phyloP scores from a whole-genome alignment of 2,888 invertebrate genomes.

The Megamerina dolium region DNA sequence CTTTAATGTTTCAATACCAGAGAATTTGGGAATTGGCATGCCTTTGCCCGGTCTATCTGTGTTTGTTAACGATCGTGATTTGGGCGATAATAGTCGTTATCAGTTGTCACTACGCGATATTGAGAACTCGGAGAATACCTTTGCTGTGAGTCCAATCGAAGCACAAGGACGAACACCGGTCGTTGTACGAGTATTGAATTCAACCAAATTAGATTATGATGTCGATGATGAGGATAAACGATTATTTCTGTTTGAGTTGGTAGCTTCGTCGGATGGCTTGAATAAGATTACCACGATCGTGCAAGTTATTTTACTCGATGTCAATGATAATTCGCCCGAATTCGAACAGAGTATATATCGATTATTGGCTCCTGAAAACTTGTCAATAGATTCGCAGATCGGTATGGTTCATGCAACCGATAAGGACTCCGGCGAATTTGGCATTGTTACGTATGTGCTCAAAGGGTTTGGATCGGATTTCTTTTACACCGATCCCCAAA shows the following conservation, averaged over 20 bases:
- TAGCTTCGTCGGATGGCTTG: slow-evolving; percentile 54
- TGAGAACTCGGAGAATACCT: slow-evolving; percentile 55
- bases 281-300: slow-evolving; percentile 59
- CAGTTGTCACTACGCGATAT: slow-evolving; percentile 58
- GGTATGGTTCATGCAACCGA: slow-evolving; percentile 65
- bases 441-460: slow-evolving; percentile 65
- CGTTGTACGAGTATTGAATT: slow-evolving; percentile 63
- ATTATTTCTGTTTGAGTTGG: slow-evolving; percentile 62
- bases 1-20: slow-evolving; percentile 66
- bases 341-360: slow-evolving; percentile 61
- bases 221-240: slow-evolving; percentile 56
- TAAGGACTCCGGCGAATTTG: slow-evolving; percentile 66
- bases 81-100: slow-evolving; percentile 69
- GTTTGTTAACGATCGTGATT: slow-evolving; percentile 66
- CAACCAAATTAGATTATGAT: slow-evolving; percentile 65
- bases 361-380: slow-evolving; percentile 62
- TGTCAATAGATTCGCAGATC: slow-evolving; percentile 57
- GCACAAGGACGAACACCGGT: slow-evolving; percentile 70
- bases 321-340: slow-evolving; percentile 72
- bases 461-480: slow-evolving; percentile 75
- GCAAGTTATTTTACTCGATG: slow-evolving; percentile 63
- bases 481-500: slow-evolving; percentile 62
- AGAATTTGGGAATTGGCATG: slow-evolving; percentile 66
- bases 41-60: slow-evolving; percentile 67
- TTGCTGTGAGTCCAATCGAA: slow-evolving; percentile 59